Conservation (phyloP, 2,113 vertebrate species). For the Tachysurus vachellii region DNA sequence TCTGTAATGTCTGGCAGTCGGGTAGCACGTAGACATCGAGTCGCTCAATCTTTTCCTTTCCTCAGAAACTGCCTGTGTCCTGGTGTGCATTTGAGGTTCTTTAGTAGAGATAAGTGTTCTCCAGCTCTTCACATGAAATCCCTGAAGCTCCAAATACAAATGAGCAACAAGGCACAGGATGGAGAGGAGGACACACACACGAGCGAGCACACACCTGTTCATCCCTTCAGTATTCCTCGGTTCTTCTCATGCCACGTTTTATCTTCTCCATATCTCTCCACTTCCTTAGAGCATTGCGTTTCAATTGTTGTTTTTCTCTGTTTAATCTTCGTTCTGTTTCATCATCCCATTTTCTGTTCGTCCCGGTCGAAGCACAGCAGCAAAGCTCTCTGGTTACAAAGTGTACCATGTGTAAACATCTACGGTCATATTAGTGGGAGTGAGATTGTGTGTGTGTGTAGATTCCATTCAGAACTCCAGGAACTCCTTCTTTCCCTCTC, state of each 20-base stretch:
- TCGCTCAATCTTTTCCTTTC: constrained; percentile 46
- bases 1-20: constrained; percentile 48
- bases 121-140: constrained; percentile 36
- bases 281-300: background rate
- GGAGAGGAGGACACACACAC: constrained; percentile 58
- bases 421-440: background rate
- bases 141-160: constrained; percentile 64
- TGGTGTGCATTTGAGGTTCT: constrained; percentile 41
- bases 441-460: background rate
- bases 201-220: constrained; percentile 59
- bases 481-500: constrained; percentile 5
- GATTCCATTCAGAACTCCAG: constrained; percentile 21
- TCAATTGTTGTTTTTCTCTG: too few relatives aligned
- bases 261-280: background rate
- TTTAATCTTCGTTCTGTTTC: background rate
- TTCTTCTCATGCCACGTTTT: constrained; percentile 7
- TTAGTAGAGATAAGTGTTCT: constrained; percentile 19
- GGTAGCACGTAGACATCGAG: constrained; percentile 49
- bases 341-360: constrained; percentile 3
- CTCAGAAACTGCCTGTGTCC: constrained; percentile 50
- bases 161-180: constrained; percentile 63
- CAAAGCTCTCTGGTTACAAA: constrained; percentile 12
- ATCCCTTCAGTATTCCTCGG: constrained; percentile 37
- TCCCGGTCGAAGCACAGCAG: background rate
- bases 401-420: constrained; percentile 31